phyloP scores from a whole-genome alignment of 2,888 invertebrate genomes.

The Apotomis capreana region DNA sequence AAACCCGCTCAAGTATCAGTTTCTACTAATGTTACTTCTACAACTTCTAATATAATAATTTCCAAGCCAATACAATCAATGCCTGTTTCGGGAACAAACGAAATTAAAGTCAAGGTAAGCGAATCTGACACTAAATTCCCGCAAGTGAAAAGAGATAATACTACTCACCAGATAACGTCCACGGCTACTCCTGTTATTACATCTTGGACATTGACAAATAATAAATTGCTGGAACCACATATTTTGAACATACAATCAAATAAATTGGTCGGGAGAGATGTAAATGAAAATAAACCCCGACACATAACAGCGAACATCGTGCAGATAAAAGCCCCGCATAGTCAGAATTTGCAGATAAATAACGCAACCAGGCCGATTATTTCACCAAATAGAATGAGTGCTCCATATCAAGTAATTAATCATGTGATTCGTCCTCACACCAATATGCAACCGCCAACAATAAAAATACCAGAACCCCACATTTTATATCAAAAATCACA shows the following conservation, averaged over 20 bases:
- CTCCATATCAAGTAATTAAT: conserved; percentile 77
- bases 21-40: conserved; percentile 72
- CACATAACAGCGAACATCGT: conserved; percentile 74
- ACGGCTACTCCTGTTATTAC: conserved; percentile 82
- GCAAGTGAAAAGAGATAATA: conserved; percentile 64
- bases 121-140: conserved; percentile 67
- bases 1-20: conserved; percentile 57
- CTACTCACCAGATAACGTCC: conserved; percentile 67
- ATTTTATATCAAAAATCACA: conserved; percentile 76
- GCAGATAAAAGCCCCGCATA: conserved; percentile 70
- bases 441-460: conserved; percentile 85
- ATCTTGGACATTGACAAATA: conserved; percentile 80
- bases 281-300: conserved; percentile 66
- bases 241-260: conserved; percentile 66
- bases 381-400: conserved; percentile 63
- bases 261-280: conserved; percentile 58
- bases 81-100: conserved; percentile 62
- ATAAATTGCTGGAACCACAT: conserved; percentile 73
- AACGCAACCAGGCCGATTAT: conserved; percentile 66
- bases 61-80: conserved; percentile 71
- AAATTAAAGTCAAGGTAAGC: conserved; percentile 58
- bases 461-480: conserved; percentile 85
- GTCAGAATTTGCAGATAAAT: conserved; percentile 60
- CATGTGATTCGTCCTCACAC: conserved; percentile 71
- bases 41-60: conserved; percentile 70